These are phyloP conservation scores for Crax fasciolata DNA, from an alignment of 2,797 vertebrate species.

Conservation along the genomic window DNA sequence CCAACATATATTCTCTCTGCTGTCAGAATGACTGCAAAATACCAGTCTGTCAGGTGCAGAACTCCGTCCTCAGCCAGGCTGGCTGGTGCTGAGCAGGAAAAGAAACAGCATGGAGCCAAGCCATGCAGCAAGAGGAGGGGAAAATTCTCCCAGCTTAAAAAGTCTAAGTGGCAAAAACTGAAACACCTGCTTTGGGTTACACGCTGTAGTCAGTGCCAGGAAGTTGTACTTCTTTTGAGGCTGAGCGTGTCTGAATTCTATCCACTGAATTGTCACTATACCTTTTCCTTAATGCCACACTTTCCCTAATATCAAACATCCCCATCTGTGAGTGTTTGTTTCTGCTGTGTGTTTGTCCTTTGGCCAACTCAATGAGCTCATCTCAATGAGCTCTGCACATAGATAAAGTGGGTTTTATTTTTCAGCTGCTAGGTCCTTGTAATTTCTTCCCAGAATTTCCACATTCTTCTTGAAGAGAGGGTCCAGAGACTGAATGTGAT, in stretches of 20 bases:
- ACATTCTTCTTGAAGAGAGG: background rate
- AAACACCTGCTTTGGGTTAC: background rate
- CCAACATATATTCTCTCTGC: background rate
- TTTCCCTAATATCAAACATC: background rate
- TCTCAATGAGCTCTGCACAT: background rate
- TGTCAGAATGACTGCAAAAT: background rate
- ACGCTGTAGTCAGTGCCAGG: background rate
- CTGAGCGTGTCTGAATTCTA: background rate
- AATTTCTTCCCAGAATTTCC: background rate
- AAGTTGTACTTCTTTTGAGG: background rate
- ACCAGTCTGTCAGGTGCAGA: background rate
- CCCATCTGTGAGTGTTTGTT: background rate
- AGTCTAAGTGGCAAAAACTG: background rate
- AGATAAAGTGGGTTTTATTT: background rate
- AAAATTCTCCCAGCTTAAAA: background rate
- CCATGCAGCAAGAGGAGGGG: background rate
- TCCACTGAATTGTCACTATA: background rate
- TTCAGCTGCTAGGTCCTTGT: background rate
- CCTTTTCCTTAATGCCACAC: background rate
- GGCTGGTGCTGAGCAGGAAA: background rate
- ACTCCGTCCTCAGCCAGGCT: background rate
- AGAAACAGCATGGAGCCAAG: background rate
- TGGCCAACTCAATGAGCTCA: background rate
- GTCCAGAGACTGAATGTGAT: background rate
- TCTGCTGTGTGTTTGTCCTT: background rate